Percentiles rank a stretch among this genome's conserved stretches.
Conservation (phyloP, 2,888 invertebrate species). For the Hofmannophila pseudospretella region DNA sequence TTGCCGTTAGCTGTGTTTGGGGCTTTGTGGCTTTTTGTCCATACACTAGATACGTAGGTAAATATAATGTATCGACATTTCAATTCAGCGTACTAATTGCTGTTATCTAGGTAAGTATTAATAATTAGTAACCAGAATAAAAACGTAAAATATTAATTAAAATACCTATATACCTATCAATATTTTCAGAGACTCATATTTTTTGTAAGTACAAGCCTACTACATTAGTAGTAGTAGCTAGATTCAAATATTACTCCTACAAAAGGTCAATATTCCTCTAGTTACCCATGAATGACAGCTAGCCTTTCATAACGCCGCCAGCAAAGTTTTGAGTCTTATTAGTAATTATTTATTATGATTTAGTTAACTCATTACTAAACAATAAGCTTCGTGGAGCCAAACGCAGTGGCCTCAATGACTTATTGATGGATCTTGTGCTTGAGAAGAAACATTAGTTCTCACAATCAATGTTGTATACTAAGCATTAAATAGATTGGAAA, state of each 20-base stretch:
- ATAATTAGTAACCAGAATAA: too few species aligned
- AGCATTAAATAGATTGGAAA: conserved; percentile 5
- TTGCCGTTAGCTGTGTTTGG: conserved; percentile 17
- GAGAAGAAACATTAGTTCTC: conserved; percentile 11
- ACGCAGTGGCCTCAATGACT: conserved; percentile 38
- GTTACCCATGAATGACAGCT: background rate
- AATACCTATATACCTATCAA: too few species aligned
- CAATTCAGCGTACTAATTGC: too few species aligned
- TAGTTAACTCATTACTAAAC: conserved; percentile 25
- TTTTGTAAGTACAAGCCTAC: too few species aligned
- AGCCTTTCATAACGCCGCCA: conserved; percentile 6
- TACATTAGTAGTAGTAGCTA: background rate
- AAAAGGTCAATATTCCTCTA: background rate
- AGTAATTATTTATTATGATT: conserved; percentile 45
- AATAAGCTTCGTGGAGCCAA: conserved; percentile 13
- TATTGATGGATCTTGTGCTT: conserved; percentile 29
- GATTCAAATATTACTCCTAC: too few species aligned
- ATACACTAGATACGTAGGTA: too few species aligned
- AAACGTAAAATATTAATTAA: too few species aligned
- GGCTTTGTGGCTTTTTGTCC: background rate
- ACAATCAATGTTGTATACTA: background rate
- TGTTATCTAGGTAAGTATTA: too few species aligned
- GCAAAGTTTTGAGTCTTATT: conserved; percentile 33
- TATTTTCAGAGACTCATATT: too few species aligned
- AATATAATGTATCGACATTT: too few species aligned